Base-by-base conservation (phyloP, 2,888 invertebrate genomes). In the Spialia ferax region DNA sequence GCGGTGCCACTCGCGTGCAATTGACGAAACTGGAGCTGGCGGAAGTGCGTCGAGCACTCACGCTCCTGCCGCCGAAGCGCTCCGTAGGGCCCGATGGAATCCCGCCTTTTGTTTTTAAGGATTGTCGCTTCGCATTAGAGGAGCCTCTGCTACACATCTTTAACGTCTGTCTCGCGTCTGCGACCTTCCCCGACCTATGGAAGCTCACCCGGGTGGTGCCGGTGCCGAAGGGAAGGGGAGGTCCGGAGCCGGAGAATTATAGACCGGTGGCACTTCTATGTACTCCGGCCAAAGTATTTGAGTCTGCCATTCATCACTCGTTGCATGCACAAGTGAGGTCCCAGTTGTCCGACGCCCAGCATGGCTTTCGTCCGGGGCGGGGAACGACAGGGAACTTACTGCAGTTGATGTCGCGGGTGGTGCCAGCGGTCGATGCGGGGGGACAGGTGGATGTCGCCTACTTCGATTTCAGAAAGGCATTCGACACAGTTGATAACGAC, bases 71-170 rank as follows among this genome's bases (percentile, higher is more conserved):
- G 18, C 61, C 67, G 10, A 70, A 70, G 29, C 61, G 23, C 26
- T 72, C 71, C 6, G 69, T 68, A 13, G 70, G 70, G 2, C 72
- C 72, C 11, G 70, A 72, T 29, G 70, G 69, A 15, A 64, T 72
- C 3, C 72, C 72, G 10, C 68, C 72, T 7, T 72, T 69, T 32
- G 15, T 70, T 15, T 50, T 69, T 5, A 72, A 64, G 45, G 69
- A 71, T 15, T 69, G 66, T 45, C 52, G 55, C 7, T 13, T 8
- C 2, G 64, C 55, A 1, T 55, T 71, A 5, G 66, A 54, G n/a
- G 20, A 50, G 2, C 66, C 70, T 10, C 57, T 71, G 15, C 52
- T 38, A 5, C 67, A 71, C 29, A 13, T 71, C 13, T 71, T 60
- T 42, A 71, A 69, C 29, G 11, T 62, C 1, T 69, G 61, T 18